Conservation (phyloP, 2,113 vertebrate genomes). For the Dunckerocampus dactyliophorus region DNA sequence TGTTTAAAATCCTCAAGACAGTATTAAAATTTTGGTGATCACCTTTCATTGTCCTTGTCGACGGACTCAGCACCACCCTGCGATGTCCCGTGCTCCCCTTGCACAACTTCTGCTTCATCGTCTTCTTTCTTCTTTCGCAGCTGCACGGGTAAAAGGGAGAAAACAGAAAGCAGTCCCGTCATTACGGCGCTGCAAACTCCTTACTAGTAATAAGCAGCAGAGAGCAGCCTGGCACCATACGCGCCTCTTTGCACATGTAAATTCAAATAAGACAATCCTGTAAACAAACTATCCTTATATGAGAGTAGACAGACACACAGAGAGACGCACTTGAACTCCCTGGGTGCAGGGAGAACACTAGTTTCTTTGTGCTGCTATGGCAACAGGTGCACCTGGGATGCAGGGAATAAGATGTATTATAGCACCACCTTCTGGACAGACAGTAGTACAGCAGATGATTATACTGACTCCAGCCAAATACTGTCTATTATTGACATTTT, state of each 20-base stretch:
- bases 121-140: slow-evolving; percentile 72
- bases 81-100: slow-evolving; percentile 48
- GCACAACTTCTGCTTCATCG: slow-evolving; percentile 39
- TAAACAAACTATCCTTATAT: slow-evolving; percentile 27
- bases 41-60: slow-evolving; percentile 81
- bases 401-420: slow-evolving; percentile 18
- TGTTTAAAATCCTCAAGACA: no score
- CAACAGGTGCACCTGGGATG: slow-evolving; percentile 73
- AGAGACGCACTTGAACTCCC: slow-evolving; percentile 37
- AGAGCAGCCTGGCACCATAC: neutral
- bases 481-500: no score
- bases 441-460: slow-evolving; percentile 9
- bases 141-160: slow-evolving; percentile 81
- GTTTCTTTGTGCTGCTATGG: slow-evolving; percentile 71
- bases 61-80: slow-evolving; percentile 55
- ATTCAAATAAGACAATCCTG: slow-evolving; percentile 44
- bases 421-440: slow-evolving; percentile 55
- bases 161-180: slow-evolving; percentile 85
- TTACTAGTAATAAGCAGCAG: neutral
- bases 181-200: slow-evolving; percentile 63
- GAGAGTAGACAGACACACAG: neutral
- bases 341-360: slow-evolving; percentile 48
- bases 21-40: neutral
- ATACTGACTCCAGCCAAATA: no score
- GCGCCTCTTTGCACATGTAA: slow-evolving; percentile 29